phyloP scores from a whole-genome alignment of 2,888 invertebrate species.

The Idaea straminata region DNA sequence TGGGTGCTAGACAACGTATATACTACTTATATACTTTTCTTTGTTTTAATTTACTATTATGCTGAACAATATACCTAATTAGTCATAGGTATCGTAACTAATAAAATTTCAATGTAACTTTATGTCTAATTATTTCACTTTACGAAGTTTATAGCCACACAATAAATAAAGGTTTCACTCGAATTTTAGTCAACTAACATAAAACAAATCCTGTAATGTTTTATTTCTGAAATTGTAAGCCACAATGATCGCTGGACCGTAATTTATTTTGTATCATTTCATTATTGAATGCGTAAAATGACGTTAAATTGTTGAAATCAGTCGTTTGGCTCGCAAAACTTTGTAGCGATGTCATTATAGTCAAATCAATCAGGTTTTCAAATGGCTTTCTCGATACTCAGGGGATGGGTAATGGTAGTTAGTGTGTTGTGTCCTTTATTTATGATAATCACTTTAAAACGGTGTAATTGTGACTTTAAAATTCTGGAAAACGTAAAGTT shows the following conservation, averaged over 20 bases:
- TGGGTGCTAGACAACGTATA: no score
- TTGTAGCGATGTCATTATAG: constrained; percentile 62
- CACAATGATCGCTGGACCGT: constrained; percentile 53
- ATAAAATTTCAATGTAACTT: background rate
- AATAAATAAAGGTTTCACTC: background rate
- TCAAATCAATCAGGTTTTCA: constrained; percentile 64
- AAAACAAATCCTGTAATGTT: constrained; percentile 52
- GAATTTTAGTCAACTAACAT: constrained; percentile 28
- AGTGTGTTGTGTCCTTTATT: constrained; percentile 48
- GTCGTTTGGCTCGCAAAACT: constrained; percentile 59
- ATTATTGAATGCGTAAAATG: constrained; percentile 64
- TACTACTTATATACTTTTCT: no score
- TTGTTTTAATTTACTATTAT: background rate
- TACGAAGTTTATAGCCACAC: background rate
- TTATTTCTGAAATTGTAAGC: constrained; percentile 54
- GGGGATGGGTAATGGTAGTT: constrained; percentile 38
- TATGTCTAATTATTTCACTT: background rate
- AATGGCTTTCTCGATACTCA: constrained; percentile 50
- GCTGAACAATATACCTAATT: background rate
- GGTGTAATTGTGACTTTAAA: constrained; percentile 13
- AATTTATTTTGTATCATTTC: constrained; percentile 62
- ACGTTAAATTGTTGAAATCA: constrained; percentile 65
- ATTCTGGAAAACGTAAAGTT: background rate
- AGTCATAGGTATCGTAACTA: background rate
- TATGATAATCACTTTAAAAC: constrained; percentile 54